These are phyloP conservation scores for Sinhomidia bicolor DNA, from an alignment of 2,888 invertebrate genomes.

Conservation along the genomic window DNA sequence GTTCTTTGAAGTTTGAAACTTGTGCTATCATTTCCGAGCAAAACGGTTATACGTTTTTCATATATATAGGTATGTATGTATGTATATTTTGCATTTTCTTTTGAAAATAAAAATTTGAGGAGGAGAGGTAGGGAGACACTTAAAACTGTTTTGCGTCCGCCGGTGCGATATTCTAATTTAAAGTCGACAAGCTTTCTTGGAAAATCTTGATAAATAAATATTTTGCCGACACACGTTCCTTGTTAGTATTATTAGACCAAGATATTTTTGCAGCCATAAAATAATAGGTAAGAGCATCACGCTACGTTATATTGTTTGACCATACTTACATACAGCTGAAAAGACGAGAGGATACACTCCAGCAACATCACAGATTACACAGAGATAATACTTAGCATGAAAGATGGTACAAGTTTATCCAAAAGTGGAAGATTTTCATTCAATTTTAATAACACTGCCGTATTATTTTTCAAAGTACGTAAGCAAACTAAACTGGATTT, in stretches of 20 bases:
- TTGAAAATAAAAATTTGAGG: too few relatives aligned
- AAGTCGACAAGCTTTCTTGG: background rate
- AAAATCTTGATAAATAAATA: background rate
- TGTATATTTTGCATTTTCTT: background rate
- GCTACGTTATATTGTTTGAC: background rate
- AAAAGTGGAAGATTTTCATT: background rate
- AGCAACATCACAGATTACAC: slow-evolving; percentile 9
- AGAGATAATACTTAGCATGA: background rate
- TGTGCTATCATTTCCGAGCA: background rate
- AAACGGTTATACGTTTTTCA: background rate
- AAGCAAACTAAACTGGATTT: slow-evolving; percentile 44
- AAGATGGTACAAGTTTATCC: background rate
- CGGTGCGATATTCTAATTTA: background rate
- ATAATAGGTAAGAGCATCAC: too few relatives aligned
- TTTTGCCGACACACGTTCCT: background rate
- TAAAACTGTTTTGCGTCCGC: too few relatives aligned
- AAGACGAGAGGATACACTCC: background rate
- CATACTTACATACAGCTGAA: background rate
- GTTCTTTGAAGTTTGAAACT: slow-evolving; percentile 15
- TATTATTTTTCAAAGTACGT: background rate
- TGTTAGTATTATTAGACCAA: background rate
- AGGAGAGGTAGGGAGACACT: too few relatives aligned
- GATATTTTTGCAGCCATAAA: background rate
- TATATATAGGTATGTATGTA: background rate
- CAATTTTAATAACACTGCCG: background rate